Evolutionary conservation across 2,888 invertebrate species (phyloP).

Genomic region (Heliconius sara): DNA sequence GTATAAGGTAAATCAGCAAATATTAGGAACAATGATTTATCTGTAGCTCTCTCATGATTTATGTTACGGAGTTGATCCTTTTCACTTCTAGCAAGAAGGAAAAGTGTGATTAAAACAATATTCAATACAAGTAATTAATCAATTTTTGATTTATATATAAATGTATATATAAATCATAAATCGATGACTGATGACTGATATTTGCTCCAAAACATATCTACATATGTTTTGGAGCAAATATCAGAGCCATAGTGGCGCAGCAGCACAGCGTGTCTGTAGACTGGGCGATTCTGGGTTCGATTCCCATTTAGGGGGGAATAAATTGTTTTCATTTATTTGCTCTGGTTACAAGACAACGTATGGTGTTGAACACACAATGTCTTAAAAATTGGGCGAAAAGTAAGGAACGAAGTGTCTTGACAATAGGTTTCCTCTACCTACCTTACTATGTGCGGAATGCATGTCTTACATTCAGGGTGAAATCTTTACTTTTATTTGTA

Average conservation of each 20-base stretch:
- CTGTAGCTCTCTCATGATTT: conserved; percentile 32
- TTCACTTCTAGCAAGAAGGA: conserved; percentile 24
- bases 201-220: not conserved
- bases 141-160: not conserved
- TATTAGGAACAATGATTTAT: conserved; percentile 31
- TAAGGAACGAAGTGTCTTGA: too few species aligned
- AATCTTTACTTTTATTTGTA: too few species aligned
- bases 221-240: not conserved
- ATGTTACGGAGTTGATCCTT: conserved; percentile 32
- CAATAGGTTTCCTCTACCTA: too few species aligned
- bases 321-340: too few species aligned
- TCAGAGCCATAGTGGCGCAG: not conserved
- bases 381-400: too few species aligned
- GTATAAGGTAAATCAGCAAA: not conserved
- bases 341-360: too few species aligned
- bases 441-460: too few species aligned
- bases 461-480: too few species aligned
- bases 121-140: conserved; percentile 4
- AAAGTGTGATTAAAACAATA: not conserved
- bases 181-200: too few species aligned
- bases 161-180: too few species aligned
- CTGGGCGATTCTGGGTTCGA: not conserved
- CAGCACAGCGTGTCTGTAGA: not conserved
- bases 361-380: too few species aligned
- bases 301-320: not conserved